Percentiles rank a stretch among this genome's conserved stretches.
Conservation (phyloP, 2,888 invertebrate species). For the Heliconius hortense region DNA sequence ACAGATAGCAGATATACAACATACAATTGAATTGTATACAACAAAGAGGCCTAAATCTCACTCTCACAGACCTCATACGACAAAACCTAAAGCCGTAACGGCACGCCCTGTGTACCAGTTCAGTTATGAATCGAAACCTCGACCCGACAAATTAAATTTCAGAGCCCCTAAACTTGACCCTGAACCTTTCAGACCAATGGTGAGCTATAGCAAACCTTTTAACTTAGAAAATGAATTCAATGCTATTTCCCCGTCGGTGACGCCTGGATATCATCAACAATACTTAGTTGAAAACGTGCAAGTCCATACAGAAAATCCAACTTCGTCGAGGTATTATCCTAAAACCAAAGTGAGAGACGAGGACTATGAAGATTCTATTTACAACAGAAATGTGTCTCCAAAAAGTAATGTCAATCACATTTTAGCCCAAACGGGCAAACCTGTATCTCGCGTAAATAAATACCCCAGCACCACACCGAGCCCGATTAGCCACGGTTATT, state of each 20-base stretch:
- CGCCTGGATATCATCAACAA: slow-evolving; percentile 70
- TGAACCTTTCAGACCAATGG: slow-evolving; percentile 85
- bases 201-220: slow-evolving; percentile 80
- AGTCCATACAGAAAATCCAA: slow-evolving; percentile 78
- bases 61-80: slow-evolving; percentile 63
- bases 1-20: slow-evolving; percentile 85
- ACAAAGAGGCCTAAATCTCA: slow-evolving; percentile 80
- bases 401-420: slow-evolving; percentile 65
- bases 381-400: slow-evolving; percentile 58
- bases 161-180: slow-evolving; percentile 80
- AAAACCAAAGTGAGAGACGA: slow-evolving; percentile 74
- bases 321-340: slow-evolving; percentile 75
- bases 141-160: slow-evolving; percentile 73
- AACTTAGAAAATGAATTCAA: slow-evolving; percentile 73
- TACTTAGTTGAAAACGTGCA: slow-evolving; percentile 73
- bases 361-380: slow-evolving; percentile 68
- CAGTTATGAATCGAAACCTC: slow-evolving; percentile 84
- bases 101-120: slow-evolving; percentile 86
- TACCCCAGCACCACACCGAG: slow-evolving; percentile 78
- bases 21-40: slow-evolving; percentile 84
- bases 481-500: slow-evolving; percentile 83
- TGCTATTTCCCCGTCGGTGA: slow-evolving; percentile 67
- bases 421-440: slow-evolving; percentile 64
- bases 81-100: slow-evolving; percentile 77
- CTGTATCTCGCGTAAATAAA: slow-evolving; percentile 59